Base-by-base conservation (phyloP, 2,113 vertebrate genomes). In the Numenius arquata region DNA sequence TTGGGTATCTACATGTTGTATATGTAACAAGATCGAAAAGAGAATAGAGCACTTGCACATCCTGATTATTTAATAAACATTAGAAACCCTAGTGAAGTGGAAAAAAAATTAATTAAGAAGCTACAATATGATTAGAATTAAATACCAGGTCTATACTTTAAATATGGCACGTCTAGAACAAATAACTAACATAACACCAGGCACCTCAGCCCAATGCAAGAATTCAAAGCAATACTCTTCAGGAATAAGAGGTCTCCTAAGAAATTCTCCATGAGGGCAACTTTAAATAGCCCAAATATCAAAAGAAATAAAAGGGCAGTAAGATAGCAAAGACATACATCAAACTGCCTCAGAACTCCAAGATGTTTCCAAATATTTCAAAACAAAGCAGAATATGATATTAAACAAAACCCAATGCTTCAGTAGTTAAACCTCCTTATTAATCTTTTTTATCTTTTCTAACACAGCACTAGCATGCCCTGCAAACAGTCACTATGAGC, bases 401-500 rank as follows among this genome's bases (percentile, higher is more conserved):
- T 14, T 32, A 63, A 77, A 47, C 0, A 48, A 56, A 47, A 0
- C 0, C 0, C 1, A 80, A 13, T 14, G 7, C 0, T 3, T 30
- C 1, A 50, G 1, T 34, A 86, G 6, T 11, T 62, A 3, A 19
- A n/a, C n/a, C n/a, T n/a, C n/a, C n/a, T n/a, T n/a, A n/a, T n/a
- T n/a, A n/a, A n/a, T n/a, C n/a, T n/a, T n/a, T n/a, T n/a, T 32
- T 73, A 6, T 48, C 1, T 67, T 79, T 45, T 59, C 12, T 58
- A 82, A n/a, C 8, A 34, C 61, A 98, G 98, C 95, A 30, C 2
- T 97, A 4, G 2, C 15, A 7, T 98, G 97, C 15, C 0, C 67
- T 0, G 23, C n/a, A 43, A 96, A 97, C 79, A 98, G 85, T 67
- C 97, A 97, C 89, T 98, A 96, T 0, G 94, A 97, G 47, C 27